Conservation (phyloP, 2,797 vertebrate species). For the Anisognathus igniventris region DNA sequence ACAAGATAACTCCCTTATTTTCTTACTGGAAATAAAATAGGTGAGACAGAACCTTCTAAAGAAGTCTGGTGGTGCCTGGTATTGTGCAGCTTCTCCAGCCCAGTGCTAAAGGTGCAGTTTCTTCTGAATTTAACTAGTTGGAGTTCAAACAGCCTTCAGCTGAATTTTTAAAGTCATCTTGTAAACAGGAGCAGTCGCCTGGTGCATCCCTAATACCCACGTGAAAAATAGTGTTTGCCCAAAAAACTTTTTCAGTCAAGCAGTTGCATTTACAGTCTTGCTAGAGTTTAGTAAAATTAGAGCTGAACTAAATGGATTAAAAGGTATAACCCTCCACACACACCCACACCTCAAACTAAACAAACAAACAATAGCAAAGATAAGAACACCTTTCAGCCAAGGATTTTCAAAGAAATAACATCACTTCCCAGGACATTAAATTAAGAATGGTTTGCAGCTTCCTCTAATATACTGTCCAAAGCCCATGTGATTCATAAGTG, state of each 20-base stretch:
- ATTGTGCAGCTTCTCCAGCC: neutral
- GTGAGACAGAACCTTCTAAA: neutral
- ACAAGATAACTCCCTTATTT: slow-evolving; percentile 17
- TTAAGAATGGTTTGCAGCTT: neutral
- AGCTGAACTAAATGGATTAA: neutral
- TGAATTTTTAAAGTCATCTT: neutral
- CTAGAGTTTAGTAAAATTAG: neutral
- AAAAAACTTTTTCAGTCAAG: neutral
- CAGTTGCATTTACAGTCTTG: neutral
- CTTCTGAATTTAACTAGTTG: slow-evolving; percentile 42
- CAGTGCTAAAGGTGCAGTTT: neutral
- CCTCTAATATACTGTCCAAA: neutral
- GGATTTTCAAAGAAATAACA: neutral
- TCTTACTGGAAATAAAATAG: slow-evolving; percentile 6
- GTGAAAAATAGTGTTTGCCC: neutral
- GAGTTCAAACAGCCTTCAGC: slow-evolving; percentile 14
- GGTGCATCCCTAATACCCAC: neutral
- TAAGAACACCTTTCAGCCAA: neutral
- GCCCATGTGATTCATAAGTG: fast-evolving
- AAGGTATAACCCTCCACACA: neutral
- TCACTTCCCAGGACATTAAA: neutral
- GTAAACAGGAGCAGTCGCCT: neutral
- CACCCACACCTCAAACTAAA: neutral
- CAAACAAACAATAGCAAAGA: neutral
- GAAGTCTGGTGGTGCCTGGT: neutral